Evolutionary conservation across 2,113 vertebrate genomes (phyloP), one percentile per base, ranked within the genome.

Genomic region (Myotis davidii): DNA sequence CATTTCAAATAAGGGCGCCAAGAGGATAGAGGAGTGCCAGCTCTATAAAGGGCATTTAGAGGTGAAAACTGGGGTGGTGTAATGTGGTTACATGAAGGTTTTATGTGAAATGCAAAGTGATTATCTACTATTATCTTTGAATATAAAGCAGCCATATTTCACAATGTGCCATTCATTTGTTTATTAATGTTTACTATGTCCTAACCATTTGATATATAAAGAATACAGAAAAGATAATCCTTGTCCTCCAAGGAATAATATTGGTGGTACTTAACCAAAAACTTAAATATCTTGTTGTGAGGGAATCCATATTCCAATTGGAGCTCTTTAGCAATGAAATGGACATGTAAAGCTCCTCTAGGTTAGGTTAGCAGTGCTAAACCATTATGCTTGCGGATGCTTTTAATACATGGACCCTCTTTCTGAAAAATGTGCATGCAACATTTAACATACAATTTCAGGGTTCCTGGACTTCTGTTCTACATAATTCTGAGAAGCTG

Each of bases 211-310:
- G 39, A 52, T 29, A 87, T 45, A 86, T 6, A 89, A 84, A 87
- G 76, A 54, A 83, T 27, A 88, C 0, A 94, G 77, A 88, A 81
- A 95, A 77, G 21, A 83, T 5, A 72, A 89, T 56, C 64, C 37
- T n/a, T 59, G 12, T 88, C 39, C 86, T 54, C 42, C 3, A 76
- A 39, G 32, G 29, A 61, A 61, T 29, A 64, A 13, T 85, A 89
- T 23, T 45, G 85, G 69, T 23, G 45, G 32, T 84, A 90, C 64
- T 90, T 87, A 95, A 95, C 32, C 23, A 67, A 88, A 91, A 56
- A 76, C 37, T 59, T 78, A 3, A n/a, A 37, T 37, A 87, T 48
- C 9, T 48, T 39, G 29, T 77, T 81, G 54, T 20, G 25, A 84
- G 39, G 54, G 18, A 70, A 73, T 54, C 10, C 34, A 20, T 86